Evolutionary conservation across 2,113 vertebrate species (phyloP), one percentile per base, ranked within the genome.

Genomic region (Carassius auratus): DNA sequence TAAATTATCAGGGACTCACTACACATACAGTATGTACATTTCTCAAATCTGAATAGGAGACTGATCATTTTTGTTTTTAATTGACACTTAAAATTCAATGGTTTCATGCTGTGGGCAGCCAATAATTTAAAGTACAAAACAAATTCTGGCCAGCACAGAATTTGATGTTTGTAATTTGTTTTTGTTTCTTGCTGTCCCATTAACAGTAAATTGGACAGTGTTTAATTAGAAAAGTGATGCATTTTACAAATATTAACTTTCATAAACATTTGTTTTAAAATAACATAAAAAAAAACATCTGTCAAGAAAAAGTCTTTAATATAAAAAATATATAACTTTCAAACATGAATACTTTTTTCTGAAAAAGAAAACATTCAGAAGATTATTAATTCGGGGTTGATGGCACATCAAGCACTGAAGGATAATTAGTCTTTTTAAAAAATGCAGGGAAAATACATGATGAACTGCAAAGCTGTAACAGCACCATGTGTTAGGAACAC

Each of bases 341-440:
- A 48, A 48, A 61, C n/a, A 48, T 23, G 12, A 50, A 48, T 48
- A 8, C 8, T 73, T 62, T 23, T 23, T 38, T 42, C 13, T 14
- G 1, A 30, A 0, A 1, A 21, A 10, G 12, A 21, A n/a, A 12
- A n/a, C 3, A 48, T 38, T n/a, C 33, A 13, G 5, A 36, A 59
- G 45, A 82, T 80, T 26, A n/a, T 55, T 84, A 69, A 76, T 81
- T 64, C 45, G 73, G 38, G 45, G 86, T 87, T 76, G 50, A 78
- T 73, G 84, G 57, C 50, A 76, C 50, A 84, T 38, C 50, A 68
- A 76, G 55, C 23, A 68, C 23, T 59, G 71, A 84, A 80, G 17
- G 48, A 75, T 71, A 79, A 83, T 66, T 45, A 74, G 36, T 57
- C 15, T n/a, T 83, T 50, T 52, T 17, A 5, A 17, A 59, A 33